A percentile compares a stretch with the other conserved stretches of the same genome.
These are phyloP conservation scores for Enhydra lutris DNA, from an alignment of 2,113 vertebrate species.

Conservation along the genomic window DNA sequence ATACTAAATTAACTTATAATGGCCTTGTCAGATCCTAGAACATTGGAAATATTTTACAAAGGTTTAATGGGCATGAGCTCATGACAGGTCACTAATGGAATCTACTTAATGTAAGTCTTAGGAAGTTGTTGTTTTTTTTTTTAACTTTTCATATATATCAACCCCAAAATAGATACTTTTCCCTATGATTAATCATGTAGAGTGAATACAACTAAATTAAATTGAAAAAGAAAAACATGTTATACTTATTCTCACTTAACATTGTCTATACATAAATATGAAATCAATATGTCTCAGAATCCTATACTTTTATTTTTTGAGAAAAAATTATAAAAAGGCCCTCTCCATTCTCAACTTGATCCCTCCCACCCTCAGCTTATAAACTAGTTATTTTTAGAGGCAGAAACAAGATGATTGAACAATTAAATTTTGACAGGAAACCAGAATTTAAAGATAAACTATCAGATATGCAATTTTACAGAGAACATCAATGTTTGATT, in stretches of 20 bases:
- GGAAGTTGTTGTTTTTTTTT: not conserved
- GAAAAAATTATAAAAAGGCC: not conserved
- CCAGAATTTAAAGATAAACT: not conserved
- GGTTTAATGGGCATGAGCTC: conserved; percentile 55
- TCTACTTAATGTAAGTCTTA: conserved; percentile 37
- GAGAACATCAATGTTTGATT: not conserved
- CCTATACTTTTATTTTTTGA: not conserved
- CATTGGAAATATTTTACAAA: conserved; percentile 57
- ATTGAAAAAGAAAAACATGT: not conserved
- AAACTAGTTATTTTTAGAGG: not conserved
- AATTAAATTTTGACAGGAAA: not conserved
- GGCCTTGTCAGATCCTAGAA: conserved; percentile 40
- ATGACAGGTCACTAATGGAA: conserved; percentile 55
- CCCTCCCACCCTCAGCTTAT: not conserved
- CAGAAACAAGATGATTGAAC: not conserved
- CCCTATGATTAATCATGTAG: conserved; percentile 6
- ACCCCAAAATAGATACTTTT: not conserved
- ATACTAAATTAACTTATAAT: conserved; percentile 70
- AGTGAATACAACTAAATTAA: conserved; percentile 7
- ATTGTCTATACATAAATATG: not conserved
- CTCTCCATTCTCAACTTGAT: not conserved
- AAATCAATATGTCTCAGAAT: not conserved
- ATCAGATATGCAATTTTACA: not conserved
- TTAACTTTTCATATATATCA: conserved; percentile 11
- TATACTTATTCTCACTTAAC: not conserved